Evolutionary conservation across 2,113 vertebrate species (phyloP).

Genomic region (Nerophis ophidion): DNA sequence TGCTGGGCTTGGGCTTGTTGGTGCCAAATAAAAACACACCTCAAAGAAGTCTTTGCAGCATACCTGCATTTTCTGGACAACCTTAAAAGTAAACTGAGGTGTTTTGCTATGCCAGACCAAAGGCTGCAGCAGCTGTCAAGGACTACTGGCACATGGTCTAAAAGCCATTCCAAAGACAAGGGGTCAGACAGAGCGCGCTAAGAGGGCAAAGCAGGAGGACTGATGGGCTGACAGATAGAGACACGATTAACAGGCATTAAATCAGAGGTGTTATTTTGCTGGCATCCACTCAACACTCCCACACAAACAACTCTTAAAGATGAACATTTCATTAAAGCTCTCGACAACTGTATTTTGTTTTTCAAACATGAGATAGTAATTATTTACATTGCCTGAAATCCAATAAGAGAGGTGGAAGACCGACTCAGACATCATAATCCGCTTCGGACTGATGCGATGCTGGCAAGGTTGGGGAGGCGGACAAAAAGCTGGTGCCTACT

Average conservation of each 20-base stretch:
- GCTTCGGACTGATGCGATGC: slow-evolving; percentile 15
- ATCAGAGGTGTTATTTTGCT: slow-evolving; percentile 17
- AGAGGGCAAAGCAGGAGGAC: slow-evolving; percentile 20
- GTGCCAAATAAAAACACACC: slow-evolving; percentile 55
- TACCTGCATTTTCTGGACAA: slow-evolving; percentile 57
- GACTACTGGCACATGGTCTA: slow-evolving; percentile 28
- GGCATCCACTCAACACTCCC: slow-evolving; percentile 6
- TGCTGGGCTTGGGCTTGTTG: slow-evolving; percentile 43
- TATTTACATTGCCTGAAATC: slow-evolving; percentile 28
- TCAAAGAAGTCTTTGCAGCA: slow-evolving; percentile 48
- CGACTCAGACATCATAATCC: slow-evolving; percentile 31
- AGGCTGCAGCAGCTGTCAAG: slow-evolving; percentile 34
- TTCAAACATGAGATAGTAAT: slow-evolving; percentile 7
- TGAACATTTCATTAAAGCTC: not conserved
- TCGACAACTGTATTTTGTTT: not conserved
- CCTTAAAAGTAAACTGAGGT: slow-evolving; percentile 48
- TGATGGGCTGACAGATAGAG: slow-evolving; percentile 9
- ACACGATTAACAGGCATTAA: slow-evolving; percentile 24
- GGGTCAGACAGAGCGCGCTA: slow-evolving; percentile 18
- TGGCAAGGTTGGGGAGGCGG: slow-evolving; percentile 5
- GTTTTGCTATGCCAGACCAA: slow-evolving; percentile 52
- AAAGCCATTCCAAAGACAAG: slow-evolving; percentile 33
- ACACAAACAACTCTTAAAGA: not conserved
- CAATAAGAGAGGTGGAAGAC: slow-evolving; percentile 23
- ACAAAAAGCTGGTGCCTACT: not conserved